Percentiles rank a stretch among this genome's conserved stretches.
These are phyloP conservation scores for Neosalanx taihuensis DNA, from an alignment of 2,797 vertebrate species.

Conservation along the genomic window DNA sequence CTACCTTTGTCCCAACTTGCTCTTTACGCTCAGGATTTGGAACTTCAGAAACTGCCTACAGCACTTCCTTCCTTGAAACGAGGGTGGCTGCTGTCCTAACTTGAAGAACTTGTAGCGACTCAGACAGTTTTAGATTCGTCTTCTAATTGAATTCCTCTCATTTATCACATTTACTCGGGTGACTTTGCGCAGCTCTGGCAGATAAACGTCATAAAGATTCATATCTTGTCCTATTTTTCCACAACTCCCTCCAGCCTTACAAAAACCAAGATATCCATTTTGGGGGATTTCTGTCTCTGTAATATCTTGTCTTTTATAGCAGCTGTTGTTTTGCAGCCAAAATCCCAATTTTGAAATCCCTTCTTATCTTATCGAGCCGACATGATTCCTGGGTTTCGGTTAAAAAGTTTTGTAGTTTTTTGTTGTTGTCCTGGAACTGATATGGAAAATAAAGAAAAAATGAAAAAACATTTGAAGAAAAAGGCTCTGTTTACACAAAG, in stretches of 20 bases:
- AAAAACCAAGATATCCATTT: constrained; percentile 24
- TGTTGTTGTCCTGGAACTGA: constrained; percentile 29
- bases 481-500: constrained; percentile 49
- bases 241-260: background rate
- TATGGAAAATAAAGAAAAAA: constrained; percentile 34
- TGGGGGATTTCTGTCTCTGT: constrained; percentile 20
- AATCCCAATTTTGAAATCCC: constrained; percentile 15
- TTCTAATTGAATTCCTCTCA: background rate
- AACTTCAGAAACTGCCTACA: too few relatives aligned
- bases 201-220: constrained; percentile 2
- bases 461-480: constrained; percentile 25
- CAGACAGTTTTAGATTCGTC: too few relatives aligned
- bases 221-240: background rate
- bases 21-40: too few relatives aligned
- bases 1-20: too few relatives aligned
- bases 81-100: too few relatives aligned
- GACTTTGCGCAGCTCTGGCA: background rate
- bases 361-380: constrained; percentile 30
- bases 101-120: too few relatives aligned
- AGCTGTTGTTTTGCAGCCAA: constrained; percentile 34
- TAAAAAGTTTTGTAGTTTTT: constrained; percentile 19
- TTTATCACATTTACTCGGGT: background rate
- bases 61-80: too few relatives aligned
- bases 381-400: constrained; percentile 28
- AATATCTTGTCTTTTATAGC: constrained; percentile 17